Evolutionary conservation across 2,888 invertebrate genomes (phyloP), one percentile per base, ranked within the genome.

Genomic region (Cybosia mesomella): DNA sequence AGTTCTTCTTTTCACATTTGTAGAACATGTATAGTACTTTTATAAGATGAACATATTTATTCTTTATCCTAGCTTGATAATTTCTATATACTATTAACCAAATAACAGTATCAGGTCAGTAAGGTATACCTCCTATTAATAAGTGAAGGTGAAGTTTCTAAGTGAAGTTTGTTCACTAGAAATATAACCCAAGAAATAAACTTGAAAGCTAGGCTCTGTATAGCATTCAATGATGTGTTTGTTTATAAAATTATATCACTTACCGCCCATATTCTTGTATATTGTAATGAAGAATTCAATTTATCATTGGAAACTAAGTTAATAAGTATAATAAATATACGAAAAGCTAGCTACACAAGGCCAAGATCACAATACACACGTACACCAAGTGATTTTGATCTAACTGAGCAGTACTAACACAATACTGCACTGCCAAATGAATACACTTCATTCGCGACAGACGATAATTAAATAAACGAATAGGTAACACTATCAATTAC

Each of bases 401-500:
- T 63, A 71, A 75, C 66, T 72, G 74, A 69, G 69, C 75, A 82
- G 77, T 77, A 74, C 73, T 64, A 79, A 80, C 76, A 74, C 69
- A 79, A 74, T 78, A 81, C 72, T 73, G 79, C 75, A 83, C 80
- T 85, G 85, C 84, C 85, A 84, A 87, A 85, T 83, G 82, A 82
- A 84, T 81, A 82, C 82, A 85, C 83, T 85, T 83, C 72, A 72
- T 68, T 73, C 83, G 80, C 86, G 85, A 81, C 83, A 85, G 80
- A 85, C 85, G 85, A 83, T 91, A 91, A 93, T 92, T 92, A 90
- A 87, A 90, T 90, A 89, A 89, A 89, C 83, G 86, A 84, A 85
- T 81, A 85, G 83, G 85, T 85, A 90, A 87, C 87, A 84, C 84
- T 86, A 89, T 86, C 87, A 92, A 91, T 90, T 81, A 89, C 80